Conservation (phyloP, 2,113 vertebrate species). For the Malaclemys terrapin region DNA sequence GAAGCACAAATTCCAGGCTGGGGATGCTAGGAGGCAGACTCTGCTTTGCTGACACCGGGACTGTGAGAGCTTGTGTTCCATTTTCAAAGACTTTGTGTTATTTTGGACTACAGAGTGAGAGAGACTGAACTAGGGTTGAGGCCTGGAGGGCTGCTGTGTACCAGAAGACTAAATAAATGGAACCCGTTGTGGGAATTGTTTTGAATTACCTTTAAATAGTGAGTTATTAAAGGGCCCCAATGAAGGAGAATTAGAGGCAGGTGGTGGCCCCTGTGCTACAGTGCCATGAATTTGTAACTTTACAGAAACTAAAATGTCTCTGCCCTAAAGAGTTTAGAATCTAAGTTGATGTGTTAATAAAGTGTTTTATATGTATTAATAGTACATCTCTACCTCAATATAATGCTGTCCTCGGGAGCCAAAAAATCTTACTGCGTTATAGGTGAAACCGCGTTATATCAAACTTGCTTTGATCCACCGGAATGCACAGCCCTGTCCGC, state of each 20-base stretch:
- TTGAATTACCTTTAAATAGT: background rate
- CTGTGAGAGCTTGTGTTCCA: background rate
- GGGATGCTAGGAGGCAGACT: background rate
- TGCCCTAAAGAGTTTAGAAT: background rate
- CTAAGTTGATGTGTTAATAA: rapidly evolving
- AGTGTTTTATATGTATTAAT: background rate
- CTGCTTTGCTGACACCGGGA: background rate
- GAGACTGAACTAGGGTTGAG: background rate
- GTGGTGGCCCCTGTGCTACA: background rate
- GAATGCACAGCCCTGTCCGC: no score
- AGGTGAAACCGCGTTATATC: no score
- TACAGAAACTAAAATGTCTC: background rate
- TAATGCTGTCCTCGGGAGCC: no score
- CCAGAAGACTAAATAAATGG: background rate
- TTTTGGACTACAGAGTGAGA: background rate
- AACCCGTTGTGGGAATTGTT: background rate
- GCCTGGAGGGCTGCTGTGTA: background rate
- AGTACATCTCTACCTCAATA: background rate
- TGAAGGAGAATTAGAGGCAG: background rate
- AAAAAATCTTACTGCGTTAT: no score
- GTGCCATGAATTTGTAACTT: background rate
- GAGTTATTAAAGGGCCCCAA: background rate
- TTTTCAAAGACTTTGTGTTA: background rate
- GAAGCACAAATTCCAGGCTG: background rate
- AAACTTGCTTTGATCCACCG: no score